Percentiles rank a stretch among this genome's conserved stretches.
These are phyloP conservation scores for Cataglyphis albicans DNA, from an alignment of 2,888 invertebrate species.

Conservation along the genomic window DNA sequence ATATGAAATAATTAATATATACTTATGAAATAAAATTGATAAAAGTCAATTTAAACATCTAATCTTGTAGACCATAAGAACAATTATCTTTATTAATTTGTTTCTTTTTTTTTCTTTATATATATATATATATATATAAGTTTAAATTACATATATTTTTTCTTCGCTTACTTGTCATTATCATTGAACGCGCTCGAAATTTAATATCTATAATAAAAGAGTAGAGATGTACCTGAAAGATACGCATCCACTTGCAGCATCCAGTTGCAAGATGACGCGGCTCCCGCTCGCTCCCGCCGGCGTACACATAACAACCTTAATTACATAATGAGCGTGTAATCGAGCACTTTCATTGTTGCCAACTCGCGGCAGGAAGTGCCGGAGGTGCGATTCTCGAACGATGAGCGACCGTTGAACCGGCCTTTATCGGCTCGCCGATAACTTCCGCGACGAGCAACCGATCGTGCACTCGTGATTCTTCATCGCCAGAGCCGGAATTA, in stretches of 20 bases:
- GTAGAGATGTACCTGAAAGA: neutral
- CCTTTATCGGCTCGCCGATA: constrained; percentile 41
- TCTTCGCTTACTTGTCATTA: neutral
- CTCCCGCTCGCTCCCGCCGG: constrained; percentile 22
- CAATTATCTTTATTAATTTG: neutral
- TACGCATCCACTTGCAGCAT: constrained; percentile 41
- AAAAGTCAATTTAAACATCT: neutral
- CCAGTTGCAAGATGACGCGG: constrained; percentile 24
- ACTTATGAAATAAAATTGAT: neutral
- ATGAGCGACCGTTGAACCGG: constrained; percentile 67
- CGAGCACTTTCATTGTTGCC: constrained; percentile 53
- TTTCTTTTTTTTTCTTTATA: neutral
- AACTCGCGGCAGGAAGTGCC: constrained; percentile 39
- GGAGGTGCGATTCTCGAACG: constrained; percentile 52
- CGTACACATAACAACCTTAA: constrained; percentile 53
- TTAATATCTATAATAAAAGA: neutral
- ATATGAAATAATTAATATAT: neutral
- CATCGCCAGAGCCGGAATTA: neutral
- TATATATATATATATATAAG: neutral
- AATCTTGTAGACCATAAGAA: neutral
- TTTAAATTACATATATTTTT: neutral
- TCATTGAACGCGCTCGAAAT: neutral
- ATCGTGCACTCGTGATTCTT: constrained; percentile 37
- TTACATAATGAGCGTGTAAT: constrained; percentile 53
- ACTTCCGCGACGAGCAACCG: constrained; percentile 19